A percentile compares a stretch with the other conserved stretches of the same genome.
phyloP scores from a whole-genome alignment of 2,113 vertebrate species.

The Petrocephalus microphthalmus region DNA sequence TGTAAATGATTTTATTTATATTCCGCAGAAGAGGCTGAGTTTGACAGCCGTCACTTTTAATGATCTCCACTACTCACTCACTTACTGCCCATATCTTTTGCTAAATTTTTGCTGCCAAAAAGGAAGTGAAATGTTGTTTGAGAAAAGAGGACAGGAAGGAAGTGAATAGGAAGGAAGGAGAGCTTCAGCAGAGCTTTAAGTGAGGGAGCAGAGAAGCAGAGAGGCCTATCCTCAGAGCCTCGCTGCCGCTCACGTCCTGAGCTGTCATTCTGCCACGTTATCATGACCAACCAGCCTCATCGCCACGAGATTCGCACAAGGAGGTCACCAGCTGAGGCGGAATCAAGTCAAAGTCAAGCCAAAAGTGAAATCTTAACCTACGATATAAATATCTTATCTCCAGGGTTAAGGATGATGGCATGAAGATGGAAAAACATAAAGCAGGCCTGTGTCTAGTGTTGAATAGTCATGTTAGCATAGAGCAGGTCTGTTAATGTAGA shows the following conservation, averaged over 20 bases:
- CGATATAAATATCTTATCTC: neutral
- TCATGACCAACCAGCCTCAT: neutral
- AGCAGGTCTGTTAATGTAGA: neutral
- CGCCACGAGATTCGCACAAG: neutral
- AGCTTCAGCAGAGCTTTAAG: neutral
- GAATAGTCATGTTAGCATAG: neutral
- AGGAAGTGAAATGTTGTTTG: neutral
- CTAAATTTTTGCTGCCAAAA: neutral
- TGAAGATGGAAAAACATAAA: neutral
- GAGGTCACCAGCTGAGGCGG: neutral
- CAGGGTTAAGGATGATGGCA: neutral
- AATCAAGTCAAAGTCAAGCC: neutral
- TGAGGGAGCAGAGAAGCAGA: neutral
- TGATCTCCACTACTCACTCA: neutral
- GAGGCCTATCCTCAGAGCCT: neutral
- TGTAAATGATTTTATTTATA: neutral
- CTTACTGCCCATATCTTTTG: neutral
- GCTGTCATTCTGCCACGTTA: neutral
- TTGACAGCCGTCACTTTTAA: neutral
- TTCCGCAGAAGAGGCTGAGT: neutral
- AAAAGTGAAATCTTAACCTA: neutral
- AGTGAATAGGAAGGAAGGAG: neutral
- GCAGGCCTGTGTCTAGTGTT: neutral
- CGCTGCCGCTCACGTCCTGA: neutral
- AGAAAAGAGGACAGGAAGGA: neutral